Evolutionary conservation across 2,888 invertebrate species (phyloP), one percentile per base, ranked within the genome.

Genomic region (Xylota segnis): DNA sequence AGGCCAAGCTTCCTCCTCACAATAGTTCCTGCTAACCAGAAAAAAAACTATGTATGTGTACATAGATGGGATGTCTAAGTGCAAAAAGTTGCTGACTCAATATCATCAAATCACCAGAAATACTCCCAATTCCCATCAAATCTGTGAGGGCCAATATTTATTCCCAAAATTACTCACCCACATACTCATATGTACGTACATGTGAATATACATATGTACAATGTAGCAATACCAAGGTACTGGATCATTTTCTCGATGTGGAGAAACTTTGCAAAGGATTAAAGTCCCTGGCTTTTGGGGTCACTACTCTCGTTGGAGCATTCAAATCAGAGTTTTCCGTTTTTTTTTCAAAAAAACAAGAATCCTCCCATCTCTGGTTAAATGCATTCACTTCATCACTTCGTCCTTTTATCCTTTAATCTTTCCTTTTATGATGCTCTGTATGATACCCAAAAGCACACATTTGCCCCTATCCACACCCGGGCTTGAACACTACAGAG

Each of bases 351-450:
- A 56, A 61, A 75, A 12, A 61, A 43, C 65, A 56, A 47, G 58
- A 65, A 78, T 72, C 72, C 86, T 61, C 86, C 76, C 52, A 72
- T 82, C 66, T 77, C 75, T 86, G 72, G 86, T 82, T 72, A 72
- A 79, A 84, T 84, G 82, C 86, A 86, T 82, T 86, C 86, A 86
- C 86, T 86, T 77, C 86, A 86, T 82, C 86, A 77, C 82, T 86
- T 82, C 71, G 86, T 76, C 76, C 86, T 66, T 79, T 86, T 86
- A 86, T 86, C 86, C 72, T 82, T 82, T 68, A 77, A 82, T 82
- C 72, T 86, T 82, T 68, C 45, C 75, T 66, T 86, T 86, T 66
- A 86, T 72, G 75, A 81, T 71, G 63, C 27, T 71, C 56, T 43
- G 61, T 52, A 45, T 58, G 34, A 58, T 58, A 43, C 61, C 84